Evolutionary conservation across 2,888 invertebrate species (phyloP), one percentile per base, ranked within the genome.

Genomic region (Eurytoma adleriae): DNA sequence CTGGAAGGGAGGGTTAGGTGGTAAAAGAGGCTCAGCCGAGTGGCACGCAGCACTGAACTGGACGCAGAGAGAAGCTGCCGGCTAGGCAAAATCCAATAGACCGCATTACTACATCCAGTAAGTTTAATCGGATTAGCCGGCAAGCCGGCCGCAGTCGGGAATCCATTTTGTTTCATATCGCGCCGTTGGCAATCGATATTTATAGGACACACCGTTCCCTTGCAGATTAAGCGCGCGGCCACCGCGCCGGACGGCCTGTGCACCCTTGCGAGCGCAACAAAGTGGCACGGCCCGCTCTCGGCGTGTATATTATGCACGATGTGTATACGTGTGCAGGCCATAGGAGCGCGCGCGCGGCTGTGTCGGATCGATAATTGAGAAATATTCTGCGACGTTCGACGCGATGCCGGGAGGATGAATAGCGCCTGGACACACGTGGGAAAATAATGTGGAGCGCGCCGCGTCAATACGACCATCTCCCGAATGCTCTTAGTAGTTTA

Each of bases 91-190:
- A 81, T 78, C 75, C 74, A 81, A 81, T 81, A 78, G 50, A 78
- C 67, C 70, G 74, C 81, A 81, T 81, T 81, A 81, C 52, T 70
- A 62, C 50, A 71, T 78, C 70, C 74, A 71, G 74, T 81, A 81
- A 78, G 78, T 78, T 81, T 71, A 81, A 81, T 81, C 71, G 67
- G 81, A 78, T 78, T 72, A 71, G 59, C 62, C 48, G 14, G 54
- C n/a, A 14, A n/a, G 7, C 12, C 61, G 48, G 54, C 18, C 59
- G 59, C 48, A 67, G 59, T n/a, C 50, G 24, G 67, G 62, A 67
- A 75, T 78, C 81, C 75, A 72, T 78, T 78, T 81, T 81, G 61
- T 76, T 76, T 67, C 56, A 72, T 70, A 69, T 70, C 50, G 4
- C 18, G 18, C 57, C 1, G 64, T 14, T 20, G 0, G 18, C 71